Base-by-base conservation (phyloP, 2,888 invertebrate genomes). In the Chaitophorus viminalis region DNA sequence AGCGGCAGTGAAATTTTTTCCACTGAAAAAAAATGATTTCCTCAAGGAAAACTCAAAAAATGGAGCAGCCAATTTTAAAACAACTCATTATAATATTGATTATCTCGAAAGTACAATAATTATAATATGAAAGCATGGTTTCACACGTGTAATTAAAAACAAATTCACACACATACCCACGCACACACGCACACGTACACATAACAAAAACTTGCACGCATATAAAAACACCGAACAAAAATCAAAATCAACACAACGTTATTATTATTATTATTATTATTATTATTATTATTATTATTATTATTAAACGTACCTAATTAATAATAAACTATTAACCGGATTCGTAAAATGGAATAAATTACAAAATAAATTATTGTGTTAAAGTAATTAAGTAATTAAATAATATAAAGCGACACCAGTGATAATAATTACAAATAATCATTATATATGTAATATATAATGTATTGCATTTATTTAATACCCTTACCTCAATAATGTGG, bases 401-500 rank as follows among this genome's bases (percentile, higher is more conserved):
- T 77, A 77, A 74, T 36, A 60, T 85, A 54, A 86, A 86, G 78
- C 78, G 76, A 85, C 84, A 85, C 36, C 83, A 74, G 74, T 74
- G 74, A 85, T 68, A 85, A 76, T 68, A 75, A 76, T 18, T 31
- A 72, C 29, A 82, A 70, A 72, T 25, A 78, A 78, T 68, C 70
- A 79, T n/a, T 65, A 82, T 70, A 82, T 14, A 33, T 82, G 60
- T n/a, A 33, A 72, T 29, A 68, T 54, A 54, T 85, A 65, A 65
- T 54, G 54, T 79, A 79, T 68, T 75, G 46, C 54, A 52, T 85
- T 68, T 46, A 85, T 52, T 52, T 68, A 52, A 78, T 86, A 72
- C 86, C 79, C 86, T 86, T 86, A 86, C 86, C 86, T 86, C 86
- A 25, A 79, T n/a, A n/a, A 29, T 72, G 82, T 36, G 79, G n/a